Percentiles rank a stretch among this genome's conserved stretches.
These are phyloP conservation scores for Margaritifera margaritifera DNA, from an alignment of 2,888 invertebrate genomes.

Conservation along the genomic window DNA sequence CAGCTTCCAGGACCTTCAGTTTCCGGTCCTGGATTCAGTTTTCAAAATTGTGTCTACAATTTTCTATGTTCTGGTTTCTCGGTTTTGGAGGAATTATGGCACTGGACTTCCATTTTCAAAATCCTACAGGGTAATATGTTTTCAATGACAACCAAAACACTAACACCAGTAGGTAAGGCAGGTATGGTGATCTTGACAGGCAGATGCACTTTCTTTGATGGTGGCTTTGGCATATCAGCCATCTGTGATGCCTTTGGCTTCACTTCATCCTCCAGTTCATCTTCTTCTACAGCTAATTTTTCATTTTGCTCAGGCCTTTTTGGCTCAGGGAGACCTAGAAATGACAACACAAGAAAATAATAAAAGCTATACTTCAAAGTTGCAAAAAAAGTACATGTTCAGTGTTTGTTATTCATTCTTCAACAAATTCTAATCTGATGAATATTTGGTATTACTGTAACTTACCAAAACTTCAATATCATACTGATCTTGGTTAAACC, in stretches of 20 bases:
- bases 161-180: constrained; percentile 15
- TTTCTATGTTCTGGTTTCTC: too few relatives aligned
- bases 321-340: constrained; percentile 50
- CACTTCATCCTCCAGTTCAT: constrained; percentile 63
- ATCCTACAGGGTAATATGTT: neutral
- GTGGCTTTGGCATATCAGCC: constrained; percentile 55
- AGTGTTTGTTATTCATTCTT: neutral
- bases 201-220: constrained; percentile 45
- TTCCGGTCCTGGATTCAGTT: too few relatives aligned
- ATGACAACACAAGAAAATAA: neutral
- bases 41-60: too few relatives aligned
- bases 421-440: too few relatives aligned
- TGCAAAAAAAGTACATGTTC: neutral
- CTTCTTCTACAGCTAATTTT: constrained; percentile 36
- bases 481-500: too few relatives aligned
- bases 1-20: too few relatives aligned
- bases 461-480: too few relatives aligned
- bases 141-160: constrained; percentile 17
- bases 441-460: too few relatives aligned
- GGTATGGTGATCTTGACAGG: constrained; percentile 58
- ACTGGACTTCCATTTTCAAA: too few relatives aligned
- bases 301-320: constrained; percentile 17
- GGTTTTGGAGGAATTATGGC: too few relatives aligned
- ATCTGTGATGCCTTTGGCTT: constrained; percentile 59
- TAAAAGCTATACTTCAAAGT: too few relatives aligned